These are phyloP conservation scores for Psylliodes chrysocephalus DNA, from an alignment of 2,888 invertebrate species.

Conservation along the genomic window DNA sequence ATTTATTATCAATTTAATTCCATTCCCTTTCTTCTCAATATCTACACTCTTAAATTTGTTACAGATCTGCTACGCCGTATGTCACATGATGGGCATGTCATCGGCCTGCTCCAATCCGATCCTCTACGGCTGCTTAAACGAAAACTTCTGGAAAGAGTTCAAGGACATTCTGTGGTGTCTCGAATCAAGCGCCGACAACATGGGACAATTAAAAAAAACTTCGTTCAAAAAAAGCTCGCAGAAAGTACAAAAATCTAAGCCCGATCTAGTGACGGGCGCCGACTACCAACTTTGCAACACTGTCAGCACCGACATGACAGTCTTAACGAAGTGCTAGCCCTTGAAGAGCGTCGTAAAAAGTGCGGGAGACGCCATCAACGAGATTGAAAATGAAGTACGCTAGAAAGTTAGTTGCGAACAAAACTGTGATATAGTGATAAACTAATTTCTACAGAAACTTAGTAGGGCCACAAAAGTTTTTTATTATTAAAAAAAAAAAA, in stretches of 20 bases:
- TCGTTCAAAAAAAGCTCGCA: constrained; percentile 59
- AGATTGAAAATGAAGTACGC: not conserved
- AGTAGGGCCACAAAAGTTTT: no score
- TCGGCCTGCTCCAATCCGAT: constrained; percentile 93
- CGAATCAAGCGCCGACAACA: constrained; percentile 54
- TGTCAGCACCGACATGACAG: constrained; percentile 64
- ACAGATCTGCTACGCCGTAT: constrained; percentile 56
- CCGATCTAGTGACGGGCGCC: constrained; percentile 54
- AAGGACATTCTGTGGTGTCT: constrained; percentile 79
- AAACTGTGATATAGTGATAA: not conserved
- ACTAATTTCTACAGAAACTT: no score
- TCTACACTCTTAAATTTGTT: no score
- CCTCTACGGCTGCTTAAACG: constrained; percentile 93
- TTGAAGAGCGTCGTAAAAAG: constrained; percentile 49
- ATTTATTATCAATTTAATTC: no score
- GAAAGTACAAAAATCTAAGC: constrained; percentile 49
- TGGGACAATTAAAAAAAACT: constrained; percentile 65
- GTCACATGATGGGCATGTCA: constrained; percentile 75
- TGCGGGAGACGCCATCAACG: not conserved
- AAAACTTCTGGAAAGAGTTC: constrained; percentile 92
- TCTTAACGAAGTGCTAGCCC: constrained; percentile 64
- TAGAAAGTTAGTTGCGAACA: not conserved
- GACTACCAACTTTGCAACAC: constrained; percentile 66
- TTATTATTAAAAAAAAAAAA: no score
- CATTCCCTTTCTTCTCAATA: no score